Evolutionary conservation across 2,113 vertebrate genomes (phyloP), one percentile per base, ranked within the genome.

Genomic region (Gorsachius goisagi): DNA sequence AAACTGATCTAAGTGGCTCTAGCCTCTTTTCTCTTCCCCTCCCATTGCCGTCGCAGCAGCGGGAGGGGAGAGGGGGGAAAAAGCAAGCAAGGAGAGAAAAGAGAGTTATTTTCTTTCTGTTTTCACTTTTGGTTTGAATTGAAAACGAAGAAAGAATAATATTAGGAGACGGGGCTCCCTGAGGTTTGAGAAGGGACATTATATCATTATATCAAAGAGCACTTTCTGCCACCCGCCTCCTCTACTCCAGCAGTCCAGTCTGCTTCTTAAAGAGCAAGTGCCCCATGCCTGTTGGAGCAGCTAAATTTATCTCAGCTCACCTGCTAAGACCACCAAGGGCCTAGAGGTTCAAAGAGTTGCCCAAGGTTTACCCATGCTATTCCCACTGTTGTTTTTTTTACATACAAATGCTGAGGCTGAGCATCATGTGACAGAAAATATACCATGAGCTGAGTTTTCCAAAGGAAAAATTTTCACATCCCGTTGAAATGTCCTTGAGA

Each of bases 41-140:
- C 79, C 77, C 82, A 58, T 90, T n/a, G 90, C 94, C 4, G 6
- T 68, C 0, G 0, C 81, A 92, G 87, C 85, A 94, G 83, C 89
- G 60, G 94, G 74, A 66, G 62, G 49, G 59, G 63, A 72, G 26
- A 1, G 2, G 11, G 66, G 24, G 83, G 28, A 3, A 49, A 35
- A 75, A 26, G 81, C 5, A 13, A 85, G 85, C 26, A 50, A 75
- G 63, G 33, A 95, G 32, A 55, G 73, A 89, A 95, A 68, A 80
- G 39, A 64, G 86, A 85, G 86, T 33, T 53, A 44, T 90, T 94
- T 95, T 91, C 97, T 96, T 81, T 97, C 82, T 97, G 67, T 97
- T 97, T 97, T 96, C 91, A 97, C 91, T 97, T 97, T 96, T 85
- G 88, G 71, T 80, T 93, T 96, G 96, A 97, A 97, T 97, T 97